These are phyloP conservation scores for Platyrinchus mystaceus DNA, from an alignment of 2,797 vertebrate species.

Conservation along the genomic window DNA sequence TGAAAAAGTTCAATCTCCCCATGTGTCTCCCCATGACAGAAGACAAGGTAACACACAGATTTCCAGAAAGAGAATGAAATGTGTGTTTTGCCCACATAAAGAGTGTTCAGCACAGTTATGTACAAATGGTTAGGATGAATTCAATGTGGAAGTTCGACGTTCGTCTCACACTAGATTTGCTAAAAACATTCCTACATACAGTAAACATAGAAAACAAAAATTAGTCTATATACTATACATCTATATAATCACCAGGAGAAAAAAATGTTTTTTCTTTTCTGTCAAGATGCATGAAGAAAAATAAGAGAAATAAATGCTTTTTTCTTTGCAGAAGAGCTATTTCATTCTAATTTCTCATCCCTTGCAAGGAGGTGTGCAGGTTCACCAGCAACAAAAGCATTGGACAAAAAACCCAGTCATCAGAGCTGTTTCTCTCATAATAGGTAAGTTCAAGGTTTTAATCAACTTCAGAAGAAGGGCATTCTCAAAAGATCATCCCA, in stretches of 20 bases:
- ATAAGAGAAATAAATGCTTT: background rate
- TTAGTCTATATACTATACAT: background rate
- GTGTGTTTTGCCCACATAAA: background rate
- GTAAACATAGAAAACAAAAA: background rate
- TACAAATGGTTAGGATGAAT: background rate
- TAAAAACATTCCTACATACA: background rate
- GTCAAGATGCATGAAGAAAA: background rate
- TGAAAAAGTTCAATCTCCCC: background rate
- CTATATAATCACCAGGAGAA: background rate
- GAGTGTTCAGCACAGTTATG: background rate
- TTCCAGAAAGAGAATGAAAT: background rate
- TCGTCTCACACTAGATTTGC: background rate
- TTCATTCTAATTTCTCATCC: background rate
- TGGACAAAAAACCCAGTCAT: background rate
- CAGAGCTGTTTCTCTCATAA: background rate
- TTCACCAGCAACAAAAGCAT: background rate
- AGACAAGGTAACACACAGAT: background rate
- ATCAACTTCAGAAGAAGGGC: background rate
- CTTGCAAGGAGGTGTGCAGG: background rate
- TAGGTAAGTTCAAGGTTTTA: background rate
- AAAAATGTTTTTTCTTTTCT: background rate
- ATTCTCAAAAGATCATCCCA: background rate
- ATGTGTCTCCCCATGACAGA: background rate
- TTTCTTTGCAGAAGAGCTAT: background rate
- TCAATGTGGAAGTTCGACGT: background rate